Evolutionary conservation across 2,888 invertebrate genomes (phyloP).

Genomic region (Chrysolina oricalcia): DNA sequence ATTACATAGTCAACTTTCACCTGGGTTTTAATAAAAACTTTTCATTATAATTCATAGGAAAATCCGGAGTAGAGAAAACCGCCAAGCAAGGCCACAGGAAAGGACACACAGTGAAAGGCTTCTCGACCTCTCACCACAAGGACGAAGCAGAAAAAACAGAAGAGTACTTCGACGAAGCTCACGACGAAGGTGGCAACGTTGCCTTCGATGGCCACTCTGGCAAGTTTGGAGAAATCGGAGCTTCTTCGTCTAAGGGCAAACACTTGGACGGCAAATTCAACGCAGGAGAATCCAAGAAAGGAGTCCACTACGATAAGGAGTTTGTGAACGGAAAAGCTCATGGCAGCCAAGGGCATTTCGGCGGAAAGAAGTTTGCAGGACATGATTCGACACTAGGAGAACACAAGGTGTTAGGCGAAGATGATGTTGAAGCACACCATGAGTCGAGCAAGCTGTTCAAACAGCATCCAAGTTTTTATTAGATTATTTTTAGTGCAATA

Average conservation of each 20-base stretch:
- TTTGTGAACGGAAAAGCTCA: slow-evolving; percentile 75
- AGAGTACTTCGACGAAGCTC: slow-evolving; percentile 79
- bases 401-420: slow-evolving; percentile 76
- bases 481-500: not conserved
- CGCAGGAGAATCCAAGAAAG: slow-evolving; percentile 75
- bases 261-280: slow-evolving; percentile 75
- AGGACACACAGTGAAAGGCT: slow-evolving; percentile 79
- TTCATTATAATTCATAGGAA: slow-evolving; percentile 61
- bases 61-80: slow-evolving; percentile 75
- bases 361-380: slow-evolving; percentile 75
- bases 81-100: slow-evolving; percentile 77
- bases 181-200: slow-evolving; percentile 77
- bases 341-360: slow-evolving; percentile 76
- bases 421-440: slow-evolving; percentile 76
- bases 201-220: slow-evolving; percentile 75
- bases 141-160: slow-evolving; percentile 79
- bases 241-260: slow-evolving; percentile 76
- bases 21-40: too few relatives aligned
- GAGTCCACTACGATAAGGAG: slow-evolving; percentile 75
- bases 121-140: slow-evolving; percentile 79
- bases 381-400: slow-evolving; percentile 75
- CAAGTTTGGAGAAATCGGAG: slow-evolving; percentile 75
- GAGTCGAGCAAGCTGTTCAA: slow-evolving; percentile 76
- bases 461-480: slow-evolving; percentile 71
- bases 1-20: too few relatives aligned